Evolutionary conservation across 2,797 vertebrate species (phyloP).

Genomic region (Gorsachius magnificus): DNA sequence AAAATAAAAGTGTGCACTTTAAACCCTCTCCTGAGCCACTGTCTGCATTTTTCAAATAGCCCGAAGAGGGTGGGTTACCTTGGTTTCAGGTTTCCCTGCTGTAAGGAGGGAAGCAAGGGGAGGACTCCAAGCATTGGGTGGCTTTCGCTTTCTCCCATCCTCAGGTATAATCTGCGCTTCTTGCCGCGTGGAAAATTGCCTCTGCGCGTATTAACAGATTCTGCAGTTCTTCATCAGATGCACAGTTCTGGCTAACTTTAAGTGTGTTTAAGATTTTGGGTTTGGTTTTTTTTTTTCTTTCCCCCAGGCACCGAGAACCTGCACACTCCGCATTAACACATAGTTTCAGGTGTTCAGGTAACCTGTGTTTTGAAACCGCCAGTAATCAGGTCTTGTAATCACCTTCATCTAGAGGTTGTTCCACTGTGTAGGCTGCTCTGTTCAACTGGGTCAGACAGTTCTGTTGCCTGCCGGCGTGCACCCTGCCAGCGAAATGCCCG

Average conservation of each 20-base stretch:
- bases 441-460: not conserved
- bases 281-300: not conserved
- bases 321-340: not conserved
- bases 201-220: not conserved
- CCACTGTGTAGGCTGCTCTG: not conserved
- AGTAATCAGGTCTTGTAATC: not conserved
- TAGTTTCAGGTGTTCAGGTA: not conserved
- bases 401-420: not conserved
- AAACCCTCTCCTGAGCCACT: constrained; percentile 57
- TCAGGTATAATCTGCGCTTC: not conserved
- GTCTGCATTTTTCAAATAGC: constrained; percentile 1
- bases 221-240: not conserved
- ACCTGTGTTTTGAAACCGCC: not conserved
- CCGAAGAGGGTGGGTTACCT: not conserved
- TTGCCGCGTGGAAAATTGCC: not conserved
- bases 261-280: not conserved
- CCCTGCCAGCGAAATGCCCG: not conserved
- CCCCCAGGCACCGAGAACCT: not conserved
- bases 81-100: not conserved
- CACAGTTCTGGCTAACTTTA: not conserved
- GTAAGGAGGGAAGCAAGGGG: not conserved
- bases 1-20: constrained; percentile 78
- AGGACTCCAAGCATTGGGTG: not conserved
- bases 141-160: not conserved
- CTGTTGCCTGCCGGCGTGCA: not conserved